Conservation (phyloP, 1,140 invertebrate species). For the Macrostomum lignano region DNA sequence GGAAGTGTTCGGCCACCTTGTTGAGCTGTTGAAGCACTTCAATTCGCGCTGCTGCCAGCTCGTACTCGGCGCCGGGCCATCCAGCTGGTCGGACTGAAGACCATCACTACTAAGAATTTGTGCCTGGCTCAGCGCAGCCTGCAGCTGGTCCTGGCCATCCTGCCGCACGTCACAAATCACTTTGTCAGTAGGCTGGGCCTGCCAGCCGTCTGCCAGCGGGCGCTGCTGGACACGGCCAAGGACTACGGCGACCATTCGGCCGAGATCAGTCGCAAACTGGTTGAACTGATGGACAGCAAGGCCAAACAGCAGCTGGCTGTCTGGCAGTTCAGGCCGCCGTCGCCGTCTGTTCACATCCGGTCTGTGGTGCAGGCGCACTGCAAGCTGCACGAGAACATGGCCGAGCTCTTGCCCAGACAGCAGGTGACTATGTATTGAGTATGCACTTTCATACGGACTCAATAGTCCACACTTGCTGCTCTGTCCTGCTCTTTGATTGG, state of each 20-base stretch:
- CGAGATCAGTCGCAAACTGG: conserved; percentile 64
- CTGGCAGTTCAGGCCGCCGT: conserved; percentile 49
- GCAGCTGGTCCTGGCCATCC: conserved; percentile 36
- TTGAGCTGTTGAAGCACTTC: conserved; percentile 36
- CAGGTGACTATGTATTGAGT: no score
- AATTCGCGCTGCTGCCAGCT: conserved; percentile 73
- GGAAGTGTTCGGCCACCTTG: conserved; percentile 3
- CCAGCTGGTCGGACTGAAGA: conserved; percentile 68
- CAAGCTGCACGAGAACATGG: conserved; percentile 64
- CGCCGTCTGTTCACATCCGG: conserved; percentile 57
- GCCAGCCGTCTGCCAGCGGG: neutral
- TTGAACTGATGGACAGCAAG: conserved; percentile 54
- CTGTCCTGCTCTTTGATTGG: no score
- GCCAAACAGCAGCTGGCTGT: conserved; percentile 30
- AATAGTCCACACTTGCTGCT: no score
- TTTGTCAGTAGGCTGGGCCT: conserved; percentile 25
- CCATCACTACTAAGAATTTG: conserved; percentile 72
- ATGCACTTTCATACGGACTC: no score
- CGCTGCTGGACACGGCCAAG: conserved; percentile 30
- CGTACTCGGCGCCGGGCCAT: conserved; percentile 78
- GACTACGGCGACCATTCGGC: conserved; percentile 59
- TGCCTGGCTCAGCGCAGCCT: conserved; percentile 57
- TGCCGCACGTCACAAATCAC: conserved; percentile 29
- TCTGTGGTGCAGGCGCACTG: conserved; percentile 56
- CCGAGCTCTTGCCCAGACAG: no score